Evolutionary conservation across 2,113 vertebrate species (phyloP).

Genomic region (Pantherophis guttatus): DNA sequence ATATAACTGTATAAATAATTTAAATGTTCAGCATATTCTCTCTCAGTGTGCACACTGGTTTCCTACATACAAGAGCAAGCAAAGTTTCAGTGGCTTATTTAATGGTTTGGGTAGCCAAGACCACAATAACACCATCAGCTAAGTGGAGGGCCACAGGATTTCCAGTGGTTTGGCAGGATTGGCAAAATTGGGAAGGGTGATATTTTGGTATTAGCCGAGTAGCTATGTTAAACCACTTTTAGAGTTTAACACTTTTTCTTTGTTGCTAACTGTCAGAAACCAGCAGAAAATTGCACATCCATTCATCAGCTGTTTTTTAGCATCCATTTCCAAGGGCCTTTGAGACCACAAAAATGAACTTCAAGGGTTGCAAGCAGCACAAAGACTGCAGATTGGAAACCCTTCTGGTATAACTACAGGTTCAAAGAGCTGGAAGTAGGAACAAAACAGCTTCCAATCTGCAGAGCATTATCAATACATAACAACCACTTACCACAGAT

Average conservation of each 20-base stretch:
- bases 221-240: not conserved
- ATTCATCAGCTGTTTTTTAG: not conserved
- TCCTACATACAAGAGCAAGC: not conserved
- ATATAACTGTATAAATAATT: not conserved
- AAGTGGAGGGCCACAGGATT: not conserved
- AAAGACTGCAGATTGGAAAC: not conserved
- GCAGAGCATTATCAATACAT: not conserved
- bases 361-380: not conserved
- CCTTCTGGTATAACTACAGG: not conserved
- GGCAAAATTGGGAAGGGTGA: not conserved
- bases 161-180: not conserved
- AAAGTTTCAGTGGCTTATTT: not conserved
- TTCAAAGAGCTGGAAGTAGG: not conserved
- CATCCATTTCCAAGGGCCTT: not conserved
- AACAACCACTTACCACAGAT: not conserved
- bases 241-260: not conserved
- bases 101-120: not conserved
- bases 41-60: not conserved
- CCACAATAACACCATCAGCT: not conserved
- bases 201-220: not conserved
- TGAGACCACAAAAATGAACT: not conserved
- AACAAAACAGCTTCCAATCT: not conserved
- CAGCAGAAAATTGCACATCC: not conserved
- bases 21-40: not conserved
- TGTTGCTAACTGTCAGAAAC: not conserved